Evolutionary conservation across 2,113 vertebrate genomes (phyloP), one percentile per base, ranked within the genome.

Genomic region (Chunga burmeisteri): DNA sequence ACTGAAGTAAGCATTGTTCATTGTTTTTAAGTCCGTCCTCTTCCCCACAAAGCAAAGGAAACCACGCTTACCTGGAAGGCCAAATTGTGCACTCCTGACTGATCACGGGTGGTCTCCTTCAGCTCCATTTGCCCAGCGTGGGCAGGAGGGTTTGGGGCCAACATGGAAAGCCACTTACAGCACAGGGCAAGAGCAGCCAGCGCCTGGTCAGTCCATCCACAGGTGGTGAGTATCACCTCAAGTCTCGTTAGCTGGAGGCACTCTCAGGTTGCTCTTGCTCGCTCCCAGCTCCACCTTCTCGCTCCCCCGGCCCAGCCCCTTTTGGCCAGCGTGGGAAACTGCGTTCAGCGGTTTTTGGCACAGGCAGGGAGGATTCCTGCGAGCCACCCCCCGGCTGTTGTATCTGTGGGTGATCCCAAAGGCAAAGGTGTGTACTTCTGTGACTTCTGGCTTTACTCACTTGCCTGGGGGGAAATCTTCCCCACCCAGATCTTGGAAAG

Each of bases 51-150:
- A 79, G 29, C 52, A 79, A 82, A 87, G 3, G 23, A 90, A 88
- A 86, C 9, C 10, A 14, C 1, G 1, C 98, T 97, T 92, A 98
- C 98, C 98, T 98, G 97, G 83, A 98, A 98, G 50, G 87, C 80
- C 30, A 81, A 11, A 56, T 98, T 98, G 68, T 56, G 52, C 56
- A 49, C 40, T 78, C 89, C 98, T 52, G 42, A 22, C 16, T 2
- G n/a, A 52, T 72, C 86, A 29, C 3, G 1, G 18, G 19, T 25
- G n/a, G 38, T 29, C 11, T 65, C 62, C 13, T 17, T 82, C 84
- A 97, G 66, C 58, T 97, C 97, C 95, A 98, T 71, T 9, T 20
- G 11, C 49, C 29, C 85, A 17, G 13, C 15, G 11, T 2, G 10
- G 22, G 32, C 61, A 65, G 27, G 19, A 58, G 47, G 63, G 13